Conservation (phyloP, 2,888 invertebrate species). For the Prosopocoilus inquinatus region DNA sequence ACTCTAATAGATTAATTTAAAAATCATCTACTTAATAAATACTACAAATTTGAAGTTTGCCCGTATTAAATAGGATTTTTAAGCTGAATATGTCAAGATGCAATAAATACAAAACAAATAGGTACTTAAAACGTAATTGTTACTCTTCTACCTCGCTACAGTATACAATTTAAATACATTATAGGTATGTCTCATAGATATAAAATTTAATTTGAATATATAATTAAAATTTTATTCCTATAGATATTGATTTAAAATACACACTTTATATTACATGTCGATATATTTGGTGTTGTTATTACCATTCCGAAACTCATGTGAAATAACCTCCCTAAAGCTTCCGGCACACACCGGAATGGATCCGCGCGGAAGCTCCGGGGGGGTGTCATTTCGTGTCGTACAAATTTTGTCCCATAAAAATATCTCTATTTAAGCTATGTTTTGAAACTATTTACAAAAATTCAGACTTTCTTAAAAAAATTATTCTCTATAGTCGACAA, state of each 20-base stretch:
- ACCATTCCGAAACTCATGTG: not conserved
- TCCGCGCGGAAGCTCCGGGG: no score
- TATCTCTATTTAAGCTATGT: conserved; percentile 5
- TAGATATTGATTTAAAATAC: conserved; percentile 37
- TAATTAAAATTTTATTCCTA: conserved; percentile 33
- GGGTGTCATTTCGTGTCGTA: not conserved
- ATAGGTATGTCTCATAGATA: conserved; percentile 33
- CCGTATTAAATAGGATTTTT: conserved; percentile 30
- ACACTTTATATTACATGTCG: conserved; percentile 24
- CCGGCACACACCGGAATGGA: no score
- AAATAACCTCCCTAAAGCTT: no score
- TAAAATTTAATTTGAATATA: conserved; percentile 37
- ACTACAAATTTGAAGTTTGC: conserved; percentile 29
- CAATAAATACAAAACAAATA: conserved; percentile 27
- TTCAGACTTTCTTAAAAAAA: conserved; percentile 21
- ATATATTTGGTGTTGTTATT: conserved; percentile 29
- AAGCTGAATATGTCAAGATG: conserved; percentile 30
- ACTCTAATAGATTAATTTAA: conserved; percentile 25
- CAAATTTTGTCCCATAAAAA: conserved; percentile 12
- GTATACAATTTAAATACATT: conserved; percentile 28
- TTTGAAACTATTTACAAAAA: conserved; percentile 18
- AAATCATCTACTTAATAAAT: conserved; percentile 29
- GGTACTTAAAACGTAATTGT: conserved; percentile 12
- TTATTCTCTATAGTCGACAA: conserved; percentile 14
- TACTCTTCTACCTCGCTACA: conserved; percentile 13